Base-by-base conservation (phyloP, 2,888 invertebrate species). In the Papilio protenor region DNA sequence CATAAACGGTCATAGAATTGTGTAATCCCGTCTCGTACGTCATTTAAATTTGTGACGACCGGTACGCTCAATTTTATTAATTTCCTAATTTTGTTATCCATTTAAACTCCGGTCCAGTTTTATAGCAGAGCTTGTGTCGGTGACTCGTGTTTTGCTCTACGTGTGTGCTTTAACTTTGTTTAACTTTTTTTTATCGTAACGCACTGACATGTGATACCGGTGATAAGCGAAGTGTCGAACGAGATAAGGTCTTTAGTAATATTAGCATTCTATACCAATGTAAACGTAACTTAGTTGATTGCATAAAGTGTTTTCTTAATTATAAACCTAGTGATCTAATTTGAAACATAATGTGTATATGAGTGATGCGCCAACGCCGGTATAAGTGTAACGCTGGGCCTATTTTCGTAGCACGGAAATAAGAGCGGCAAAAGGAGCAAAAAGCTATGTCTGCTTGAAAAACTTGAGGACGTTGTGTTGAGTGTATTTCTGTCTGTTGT, bases 371-470 rank as follows among this genome's bases (percentile, higher is more conserved):
- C 86, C 91, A 88, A 91, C 91, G 87, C 87, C 91, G 89, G 86
- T 92, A 91, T 92, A 92, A 93, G 93, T 93, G 92, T 93, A 90
- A 89, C 93, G 91, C 89, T 89, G 87, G 87, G 86, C 92, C 94
- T 94, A 94, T 94, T 94, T 94, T 94, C 91, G 94, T 94, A 92
- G 91, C 92, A 94, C 94, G 94, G 94, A 94, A 94, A 94, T 94
- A 94, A 94, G 93, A 94, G 91, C 93, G 91, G 91, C 91, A 94
- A 94, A 93, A 94, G 93, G 93, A 94, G 91, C 94, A 94, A 94
- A 94, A 94, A 92, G 91, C 87, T 84, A 85, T 86, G 88, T 88
- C 91, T 88, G 90, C 86, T 90, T 91, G 90, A 94, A 94, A 94
- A 94, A 94, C 91, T 93, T 90, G 92, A 92, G 92, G 91, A 92